phyloP scores from a whole-genome alignment of 23 tunicate species.

The Styela plicata region DNA sequence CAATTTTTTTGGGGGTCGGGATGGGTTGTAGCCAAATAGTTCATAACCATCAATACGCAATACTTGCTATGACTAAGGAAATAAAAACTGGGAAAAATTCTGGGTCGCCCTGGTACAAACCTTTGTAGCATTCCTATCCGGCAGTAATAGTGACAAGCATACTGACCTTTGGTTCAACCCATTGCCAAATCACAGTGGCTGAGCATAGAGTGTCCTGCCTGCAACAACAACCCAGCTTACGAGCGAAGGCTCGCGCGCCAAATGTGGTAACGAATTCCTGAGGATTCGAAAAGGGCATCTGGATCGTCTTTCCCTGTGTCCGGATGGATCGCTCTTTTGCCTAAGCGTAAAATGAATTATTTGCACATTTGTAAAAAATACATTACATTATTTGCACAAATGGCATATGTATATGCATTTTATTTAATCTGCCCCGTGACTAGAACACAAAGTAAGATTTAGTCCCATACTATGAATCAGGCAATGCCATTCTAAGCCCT shows the following conservation, averaged over 20 bases:
- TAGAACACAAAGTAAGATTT: too few species aligned
- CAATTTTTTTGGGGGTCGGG: too few species aligned
- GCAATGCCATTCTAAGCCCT: too few species aligned
- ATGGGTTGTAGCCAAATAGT: too few species aligned
- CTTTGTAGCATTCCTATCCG: constrained; percentile 91
- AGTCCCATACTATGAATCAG: too few species aligned
- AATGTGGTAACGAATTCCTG: constrained; percentile 75
- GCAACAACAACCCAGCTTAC: constrained; percentile 82
- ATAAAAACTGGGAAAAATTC: too few species aligned
- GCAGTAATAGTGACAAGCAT: constrained; percentile 87
- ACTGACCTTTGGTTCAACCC: constrained; percentile 97
- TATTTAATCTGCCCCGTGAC: too few species aligned
- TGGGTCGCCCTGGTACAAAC: too few species aligned
- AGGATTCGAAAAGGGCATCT: constrained; percentile 96
- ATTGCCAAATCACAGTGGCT: constrained; percentile 83
- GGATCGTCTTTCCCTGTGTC: constrained; percentile 84
- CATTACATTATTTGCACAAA: not conserved
- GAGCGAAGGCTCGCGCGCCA: too few species aligned
- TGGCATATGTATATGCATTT: too few species aligned
- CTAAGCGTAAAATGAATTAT: constrained; percentile 31
- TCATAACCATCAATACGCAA: too few species aligned
- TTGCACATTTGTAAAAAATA: not conserved
- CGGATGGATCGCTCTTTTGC: constrained; percentile 89
- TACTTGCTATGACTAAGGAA: too few species aligned
- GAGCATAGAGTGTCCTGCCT: constrained; percentile 60